These are phyloP conservation scores for Zapornia atra DNA, from an alignment of 2,113 vertebrate genomes.

Conservation along the genomic window DNA sequence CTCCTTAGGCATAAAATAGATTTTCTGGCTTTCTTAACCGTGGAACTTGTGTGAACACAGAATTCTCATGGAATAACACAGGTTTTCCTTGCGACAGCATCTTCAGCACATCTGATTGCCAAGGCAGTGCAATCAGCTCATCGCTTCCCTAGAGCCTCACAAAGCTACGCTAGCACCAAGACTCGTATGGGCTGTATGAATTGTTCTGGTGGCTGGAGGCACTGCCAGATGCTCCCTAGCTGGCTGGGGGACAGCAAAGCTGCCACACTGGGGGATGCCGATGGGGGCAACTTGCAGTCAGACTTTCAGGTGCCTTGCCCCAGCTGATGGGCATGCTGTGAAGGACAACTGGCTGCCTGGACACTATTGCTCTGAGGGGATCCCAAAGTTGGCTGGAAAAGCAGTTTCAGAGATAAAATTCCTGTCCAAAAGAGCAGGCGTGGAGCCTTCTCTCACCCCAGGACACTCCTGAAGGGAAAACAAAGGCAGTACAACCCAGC, in stretches of 20 bases:
- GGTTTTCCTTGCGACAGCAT: not conserved
- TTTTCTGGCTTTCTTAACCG: not conserved
- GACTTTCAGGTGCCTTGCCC: not conserved
- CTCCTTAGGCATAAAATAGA: not conserved
- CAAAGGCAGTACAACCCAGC: not conserved
- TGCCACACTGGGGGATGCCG: not conserved
- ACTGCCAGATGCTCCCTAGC: not conserved
- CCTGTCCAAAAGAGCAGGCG: not conserved
- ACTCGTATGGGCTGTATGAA: accelerated
- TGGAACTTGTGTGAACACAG: not conserved
- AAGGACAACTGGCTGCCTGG: not conserved
- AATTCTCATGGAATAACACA: conserved; percentile 18
- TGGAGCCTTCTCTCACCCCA: not conserved
- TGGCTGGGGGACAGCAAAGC: not conserved
- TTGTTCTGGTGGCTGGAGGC: not conserved
- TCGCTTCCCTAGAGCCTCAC: not conserved
- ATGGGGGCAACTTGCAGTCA: not conserved
- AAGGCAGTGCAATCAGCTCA: not conserved
- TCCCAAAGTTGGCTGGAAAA: not conserved
- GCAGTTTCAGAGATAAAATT: not conserved
- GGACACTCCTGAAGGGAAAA: not conserved
- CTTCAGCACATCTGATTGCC: not conserved
- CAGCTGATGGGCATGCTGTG: not conserved
- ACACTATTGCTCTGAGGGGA: not conserved
- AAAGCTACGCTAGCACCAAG: not conserved